Percentiles rank a stretch among this genome's conserved stretches.
phyloP scores from a whole-genome alignment of 2,797 vertebrate genomes.

The Manis javanica region DNA sequence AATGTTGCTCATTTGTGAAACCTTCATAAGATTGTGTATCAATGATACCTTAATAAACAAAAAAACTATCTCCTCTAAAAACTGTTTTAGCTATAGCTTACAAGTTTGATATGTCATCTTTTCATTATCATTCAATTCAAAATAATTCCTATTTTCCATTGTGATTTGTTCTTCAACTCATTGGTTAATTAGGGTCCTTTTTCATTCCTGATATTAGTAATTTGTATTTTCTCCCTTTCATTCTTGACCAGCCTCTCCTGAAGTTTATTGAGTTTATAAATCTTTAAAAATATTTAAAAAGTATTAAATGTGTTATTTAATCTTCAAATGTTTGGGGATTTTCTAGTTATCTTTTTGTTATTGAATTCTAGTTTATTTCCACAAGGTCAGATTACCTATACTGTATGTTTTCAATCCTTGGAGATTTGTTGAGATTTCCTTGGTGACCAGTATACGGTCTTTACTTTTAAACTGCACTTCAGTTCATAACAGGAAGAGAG shows the following conservation, averaged over 20 bases:
- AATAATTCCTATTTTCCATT: conserved; percentile 4
- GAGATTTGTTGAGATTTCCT: not conserved
- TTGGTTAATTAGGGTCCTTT: not conserved
- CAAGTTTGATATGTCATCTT: conserved; percentile 2
- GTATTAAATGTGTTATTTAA: not conserved
- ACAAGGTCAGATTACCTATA: not conserved
- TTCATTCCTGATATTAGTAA: not conserved
- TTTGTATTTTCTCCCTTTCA: conserved; percentile 16
- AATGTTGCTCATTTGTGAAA: too few relatives aligned
- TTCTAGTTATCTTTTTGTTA: not conserved
- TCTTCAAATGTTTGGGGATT: not conserved
- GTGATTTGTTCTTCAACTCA: conserved; percentile 21
- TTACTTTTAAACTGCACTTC: not conserved
- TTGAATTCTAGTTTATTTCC: not conserved
- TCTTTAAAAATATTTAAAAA: conserved; percentile 35
- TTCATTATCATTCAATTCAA: conserved; percentile 10
- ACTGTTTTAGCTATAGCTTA: not conserved
- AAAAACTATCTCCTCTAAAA: conserved; percentile 16
- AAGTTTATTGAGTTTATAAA: conserved; percentile 1
- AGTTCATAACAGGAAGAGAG: not conserved
- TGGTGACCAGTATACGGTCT: not conserved
- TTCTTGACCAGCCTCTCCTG: not conserved
- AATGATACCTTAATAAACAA: too few relatives aligned
- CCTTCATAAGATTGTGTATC: too few relatives aligned
- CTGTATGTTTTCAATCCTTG: not conserved